A percentile compares a stretch with the other conserved stretches of the same genome.
Evolutionary conservation across 2,888 invertebrate genomes (phyloP).

Genomic region (Fabriciana adippe): DNA sequence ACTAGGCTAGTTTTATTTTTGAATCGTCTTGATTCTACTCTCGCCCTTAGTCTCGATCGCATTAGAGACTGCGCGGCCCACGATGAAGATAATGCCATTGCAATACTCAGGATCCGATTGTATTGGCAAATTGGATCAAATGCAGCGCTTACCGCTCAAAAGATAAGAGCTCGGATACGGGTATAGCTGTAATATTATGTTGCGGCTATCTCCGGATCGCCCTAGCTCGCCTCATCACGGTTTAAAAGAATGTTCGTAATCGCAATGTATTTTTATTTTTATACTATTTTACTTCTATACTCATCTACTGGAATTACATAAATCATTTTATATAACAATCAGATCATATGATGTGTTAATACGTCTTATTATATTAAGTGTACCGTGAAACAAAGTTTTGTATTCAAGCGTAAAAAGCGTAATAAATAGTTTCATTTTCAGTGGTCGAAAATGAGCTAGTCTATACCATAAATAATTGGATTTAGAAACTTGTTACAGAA

Average conservation of each 20-base stretch:
- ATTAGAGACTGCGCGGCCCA: conserved; percentile 68
- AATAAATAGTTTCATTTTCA: conserved; percentile 39
- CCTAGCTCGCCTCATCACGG: conserved; percentile 47
- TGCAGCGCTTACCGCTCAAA: conserved; percentile 79
- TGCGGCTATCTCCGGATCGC: conserved; percentile 62
- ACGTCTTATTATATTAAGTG: conserved; percentile 34
- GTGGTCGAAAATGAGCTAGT: conserved; percentile 36
- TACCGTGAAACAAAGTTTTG: conserved; percentile 38
- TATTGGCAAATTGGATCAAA: conserved; percentile 83
- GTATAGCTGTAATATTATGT: conserved; percentile 66
- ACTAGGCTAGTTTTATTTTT: conserved; percentile 1
- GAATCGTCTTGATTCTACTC: conserved; percentile 30
- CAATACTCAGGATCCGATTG: conserved; percentile 80
- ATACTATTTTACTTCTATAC: conserved; percentile 31
- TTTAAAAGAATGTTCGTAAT: conserved; percentile 55
- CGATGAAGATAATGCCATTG: conserved; percentile 78
- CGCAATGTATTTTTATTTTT: conserved; percentile 45
- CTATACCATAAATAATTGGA: conserved; percentile 37
- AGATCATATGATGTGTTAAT: conserved; percentile 28
- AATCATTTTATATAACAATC: conserved; percentile 13
- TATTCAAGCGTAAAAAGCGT: conserved; percentile 39
- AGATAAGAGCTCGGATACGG: conserved; percentile 73
- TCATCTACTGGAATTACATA: conserved; percentile 24
- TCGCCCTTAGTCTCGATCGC: conserved; percentile 62
- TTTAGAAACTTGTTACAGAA: conserved; percentile 28